These are phyloP conservation scores for Lepidostoma basale DNA, from an alignment of 1,140 invertebrate species.

Conservation along the genomic window DNA sequence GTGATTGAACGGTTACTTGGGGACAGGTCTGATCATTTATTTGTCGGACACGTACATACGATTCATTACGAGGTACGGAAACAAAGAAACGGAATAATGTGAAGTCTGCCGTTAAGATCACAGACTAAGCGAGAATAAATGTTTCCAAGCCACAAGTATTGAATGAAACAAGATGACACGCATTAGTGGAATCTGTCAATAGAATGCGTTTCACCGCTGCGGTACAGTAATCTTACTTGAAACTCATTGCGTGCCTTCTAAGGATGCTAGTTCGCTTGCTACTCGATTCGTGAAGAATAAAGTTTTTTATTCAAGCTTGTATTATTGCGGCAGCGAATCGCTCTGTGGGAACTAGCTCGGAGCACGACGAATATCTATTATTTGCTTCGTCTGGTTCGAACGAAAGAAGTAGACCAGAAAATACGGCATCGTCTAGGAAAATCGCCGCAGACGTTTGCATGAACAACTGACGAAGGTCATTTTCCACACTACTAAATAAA, in stretches of 20 bases:
- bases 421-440: too few species aligned
- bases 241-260: too few species aligned
- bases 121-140: background rate
- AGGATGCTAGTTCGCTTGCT: too few species aligned
- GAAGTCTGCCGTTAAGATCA: background rate
- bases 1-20: too few species aligned
- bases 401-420: slow-evolving; percentile 12
- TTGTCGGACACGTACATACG: too few species aligned
- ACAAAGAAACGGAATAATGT: background rate
- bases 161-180: slow-evolving; percentile 1
- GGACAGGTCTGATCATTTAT: too few species aligned
- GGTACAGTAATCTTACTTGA: too few species aligned
- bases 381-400: background rate
- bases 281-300: too few species aligned
- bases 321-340: too few species aligned
- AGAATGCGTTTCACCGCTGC: too few species aligned
- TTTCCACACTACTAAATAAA: background rate
- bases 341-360: background rate
- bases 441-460: background rate
- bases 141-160: background rate
- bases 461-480: background rate
- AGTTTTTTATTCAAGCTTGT: too few species aligned
- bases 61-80: too few species aligned
- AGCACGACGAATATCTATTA: background rate
- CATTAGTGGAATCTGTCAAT: background rate